Conservation (phyloP, 1,140 invertebrate genomes). For the Cephus cinctus region DNA sequence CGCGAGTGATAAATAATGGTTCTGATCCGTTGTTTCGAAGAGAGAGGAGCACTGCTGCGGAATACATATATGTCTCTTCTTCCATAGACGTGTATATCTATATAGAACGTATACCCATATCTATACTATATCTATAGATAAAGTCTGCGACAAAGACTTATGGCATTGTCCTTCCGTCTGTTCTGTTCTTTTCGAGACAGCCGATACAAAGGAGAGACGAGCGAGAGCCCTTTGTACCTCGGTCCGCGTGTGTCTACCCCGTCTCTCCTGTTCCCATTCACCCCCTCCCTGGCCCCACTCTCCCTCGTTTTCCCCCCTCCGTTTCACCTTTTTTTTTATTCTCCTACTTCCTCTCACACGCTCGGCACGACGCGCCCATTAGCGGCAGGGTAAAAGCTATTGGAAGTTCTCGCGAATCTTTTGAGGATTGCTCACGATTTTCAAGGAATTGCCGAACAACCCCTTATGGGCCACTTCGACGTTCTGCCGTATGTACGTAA, state of each 20-base stretch:
- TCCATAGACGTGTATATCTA: background rate
- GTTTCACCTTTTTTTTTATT: conserved; percentile 17
- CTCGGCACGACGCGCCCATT: conserved; percentile 39
- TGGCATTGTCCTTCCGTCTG: conserved; percentile 35
- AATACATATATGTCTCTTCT: no score
- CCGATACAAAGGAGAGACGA: conserved; percentile 41
- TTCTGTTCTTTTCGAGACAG: conserved; percentile 43
- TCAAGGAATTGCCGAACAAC: conserved; percentile 30
- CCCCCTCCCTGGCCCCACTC: conserved; percentile 16
- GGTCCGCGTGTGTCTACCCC: conserved; percentile 23
- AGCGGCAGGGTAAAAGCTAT: conserved; percentile 49
- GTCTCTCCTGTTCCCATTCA: conserved; percentile 20
- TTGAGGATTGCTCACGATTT: conserved; percentile 34
- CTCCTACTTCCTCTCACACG: conserved; percentile 19
- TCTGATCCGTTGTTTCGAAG: conserved; percentile 19
- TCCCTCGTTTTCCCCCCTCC: conserved; percentile 16
- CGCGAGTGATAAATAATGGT: conserved; percentile 32
- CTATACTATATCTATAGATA: conserved; percentile 9
- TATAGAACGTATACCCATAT: background rate
- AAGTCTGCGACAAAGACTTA: conserved; percentile 37
- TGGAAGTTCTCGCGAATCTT: conserved; percentile 44
- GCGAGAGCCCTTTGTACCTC: conserved; percentile 40
- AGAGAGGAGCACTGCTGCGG: background rate
- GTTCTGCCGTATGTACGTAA: no score
- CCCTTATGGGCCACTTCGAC: no score